These are phyloP conservation scores for Strongylocentrotus purpuratus DNA, from an alignment of 35 echinoderm and acorn worm species.

Conservation along the genomic window DNA sequence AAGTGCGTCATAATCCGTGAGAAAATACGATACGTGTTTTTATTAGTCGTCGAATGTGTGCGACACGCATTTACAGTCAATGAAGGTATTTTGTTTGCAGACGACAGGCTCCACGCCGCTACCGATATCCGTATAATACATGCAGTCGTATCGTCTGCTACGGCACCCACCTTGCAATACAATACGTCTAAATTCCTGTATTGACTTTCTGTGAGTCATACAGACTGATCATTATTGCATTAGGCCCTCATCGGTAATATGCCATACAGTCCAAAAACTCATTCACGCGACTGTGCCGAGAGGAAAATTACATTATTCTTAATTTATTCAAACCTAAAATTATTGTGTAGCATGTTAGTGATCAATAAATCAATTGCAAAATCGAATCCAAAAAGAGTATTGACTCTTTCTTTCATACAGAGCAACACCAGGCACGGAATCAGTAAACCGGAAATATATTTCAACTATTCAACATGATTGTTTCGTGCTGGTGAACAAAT, in stretches of 20 bases:
- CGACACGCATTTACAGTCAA: background rate
- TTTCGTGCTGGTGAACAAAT: no score
- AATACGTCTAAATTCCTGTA: no score
- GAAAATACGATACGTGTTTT: background rate
- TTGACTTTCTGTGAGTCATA: background rate
- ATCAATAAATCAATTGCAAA: background rate
- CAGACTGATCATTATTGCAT: background rate
- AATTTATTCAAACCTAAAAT: background rate
- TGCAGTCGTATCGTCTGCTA: background rate
- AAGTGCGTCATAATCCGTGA: background rate
- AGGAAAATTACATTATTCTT: no score
- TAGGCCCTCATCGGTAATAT: background rate
- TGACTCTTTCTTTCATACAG: no score
- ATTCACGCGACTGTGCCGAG: no score
- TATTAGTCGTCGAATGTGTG: background rate
- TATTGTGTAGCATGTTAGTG: background rate
- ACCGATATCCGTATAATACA: background rate
- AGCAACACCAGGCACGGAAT: no score
- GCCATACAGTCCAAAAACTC: background rate
- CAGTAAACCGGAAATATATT: no score
- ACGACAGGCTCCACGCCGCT: background rate
- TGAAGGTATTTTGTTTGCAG: conserved; percentile 1
- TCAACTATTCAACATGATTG: no score
- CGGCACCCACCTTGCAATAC: background rate
- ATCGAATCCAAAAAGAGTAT: no score